Base-by-base conservation (phyloP, 2,113 vertebrate species). In the Elephantulus edwardii region DNA sequence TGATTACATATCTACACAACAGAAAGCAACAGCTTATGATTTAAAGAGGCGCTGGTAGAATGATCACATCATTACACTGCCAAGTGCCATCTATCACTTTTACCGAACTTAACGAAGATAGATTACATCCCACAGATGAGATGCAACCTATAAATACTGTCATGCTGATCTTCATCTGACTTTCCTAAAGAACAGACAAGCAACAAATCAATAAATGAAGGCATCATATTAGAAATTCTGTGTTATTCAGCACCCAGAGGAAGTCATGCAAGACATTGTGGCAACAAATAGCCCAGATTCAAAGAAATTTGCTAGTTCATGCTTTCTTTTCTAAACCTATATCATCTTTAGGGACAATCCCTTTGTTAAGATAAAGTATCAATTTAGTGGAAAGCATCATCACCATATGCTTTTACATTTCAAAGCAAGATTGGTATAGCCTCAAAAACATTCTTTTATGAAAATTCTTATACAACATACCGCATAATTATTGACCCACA, bases 1-100 rank as follows among this genome's bases (percentile, higher is more conserved):
- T 98, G 97, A 98, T 98, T 98, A 98, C 98, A 98, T 97, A 98
- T 98, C 97, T 97, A 97, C 96, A 98, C 97, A 98, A 97, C 97
- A 97, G 96, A 98, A 97, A 96, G 97, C 96, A 98, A 96, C 97
- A 97, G 97, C 96, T 97, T 97, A 97, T 98, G 98, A 98, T 98
- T 98, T 98, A 98, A 96, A 96, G 96, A 97, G 96, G 97, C 90
- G 50, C 96, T 97, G 97, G 90, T 95, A 97, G 97, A 97, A 94
- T 87, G 97, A 98, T 98, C 97, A 96, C 96, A 98, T 98, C 97
- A 98, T 98, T 98, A 97, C 90, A 22, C 97, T 97, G 97, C 98
- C 97, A 98, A 98, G 97, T 83, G 96, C 96, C 92, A 98, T 98
- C 97, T 97, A 98, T 98, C 98, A 98, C 97, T 97, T 98, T 97